phyloP scores from a whole-genome alignment of 2,113 vertebrate species.

The Notiomystis cincta region DNA sequence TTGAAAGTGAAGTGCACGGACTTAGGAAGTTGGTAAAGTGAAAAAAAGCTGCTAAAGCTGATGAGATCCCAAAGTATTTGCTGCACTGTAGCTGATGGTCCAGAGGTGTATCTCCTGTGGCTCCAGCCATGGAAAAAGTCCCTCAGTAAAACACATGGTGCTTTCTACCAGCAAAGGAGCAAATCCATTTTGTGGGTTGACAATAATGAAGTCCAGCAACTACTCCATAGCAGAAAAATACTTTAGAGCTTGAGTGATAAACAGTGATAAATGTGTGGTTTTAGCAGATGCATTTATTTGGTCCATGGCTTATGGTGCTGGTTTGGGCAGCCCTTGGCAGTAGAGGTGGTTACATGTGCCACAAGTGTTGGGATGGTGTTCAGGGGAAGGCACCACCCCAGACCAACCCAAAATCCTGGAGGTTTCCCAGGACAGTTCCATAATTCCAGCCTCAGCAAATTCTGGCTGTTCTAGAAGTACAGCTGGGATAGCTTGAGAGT shows the following conservation, averaged over 20 bases:
- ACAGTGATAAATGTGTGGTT: not conserved
- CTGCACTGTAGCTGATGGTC: not conserved
- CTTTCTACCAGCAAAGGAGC: not conserved
- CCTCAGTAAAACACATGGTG: not conserved
- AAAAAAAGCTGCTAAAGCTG: not conserved
- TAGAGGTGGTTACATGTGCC: not conserved
- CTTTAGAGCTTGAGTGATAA: not conserved
- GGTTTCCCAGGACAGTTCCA: not conserved
- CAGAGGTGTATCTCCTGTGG: not conserved
- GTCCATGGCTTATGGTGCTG: rapidly evolving
- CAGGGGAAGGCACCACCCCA: not conserved
- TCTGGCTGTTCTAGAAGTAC: not conserved
- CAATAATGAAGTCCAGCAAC: not conserved
- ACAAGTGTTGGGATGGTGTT: not conserved
- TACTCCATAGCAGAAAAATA: not conserved
- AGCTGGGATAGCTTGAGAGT: not conserved
- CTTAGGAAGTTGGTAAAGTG: not conserved
- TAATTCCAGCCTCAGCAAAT: not conserved
- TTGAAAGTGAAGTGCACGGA: not conserved
- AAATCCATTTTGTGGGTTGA: not conserved
- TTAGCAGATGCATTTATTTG: not conserved
- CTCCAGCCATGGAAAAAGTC: not conserved
- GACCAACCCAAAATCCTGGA: not conserved
- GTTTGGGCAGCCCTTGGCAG: not conserved
- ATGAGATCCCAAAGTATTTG: not conserved